Evolutionary conservation across 1,140 invertebrate genomes (phyloP).

Genomic region (Dinoponera quadriceps): DNA sequence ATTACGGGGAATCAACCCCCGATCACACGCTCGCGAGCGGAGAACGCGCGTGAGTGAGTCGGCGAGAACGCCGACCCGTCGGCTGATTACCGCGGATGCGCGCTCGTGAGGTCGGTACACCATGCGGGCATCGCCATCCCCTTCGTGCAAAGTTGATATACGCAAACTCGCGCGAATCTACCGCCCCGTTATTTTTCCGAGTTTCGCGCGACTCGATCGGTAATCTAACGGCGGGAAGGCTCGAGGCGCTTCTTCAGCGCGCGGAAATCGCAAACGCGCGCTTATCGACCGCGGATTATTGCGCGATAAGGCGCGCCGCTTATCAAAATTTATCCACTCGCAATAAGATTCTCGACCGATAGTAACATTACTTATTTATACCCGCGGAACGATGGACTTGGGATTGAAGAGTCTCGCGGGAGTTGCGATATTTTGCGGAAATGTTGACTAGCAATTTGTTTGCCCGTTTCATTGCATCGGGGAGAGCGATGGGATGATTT

Average conservation of each 20-base stretch:
- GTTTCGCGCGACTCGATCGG: background rate
- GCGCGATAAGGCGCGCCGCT: background rate
- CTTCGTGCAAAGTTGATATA: too few species aligned
- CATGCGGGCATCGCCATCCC: too few species aligned
- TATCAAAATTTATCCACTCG: conserved; percentile 20
- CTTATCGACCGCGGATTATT: conserved; percentile 20
- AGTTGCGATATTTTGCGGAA: background rate
- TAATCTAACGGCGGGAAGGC: too few species aligned
- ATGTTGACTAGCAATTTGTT: background rate
- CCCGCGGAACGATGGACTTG: background rate
- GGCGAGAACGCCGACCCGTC: too few species aligned
- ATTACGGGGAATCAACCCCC: conserved; percentile 28
- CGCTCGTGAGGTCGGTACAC: too few species aligned
- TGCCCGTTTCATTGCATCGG: background rate
- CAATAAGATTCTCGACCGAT: conserved; percentile 40
- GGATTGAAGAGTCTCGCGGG: background rate
- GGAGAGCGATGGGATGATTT: background rate
- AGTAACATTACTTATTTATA: conserved; percentile 30
- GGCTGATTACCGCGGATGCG: too few species aligned
- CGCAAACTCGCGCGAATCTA: too few species aligned
- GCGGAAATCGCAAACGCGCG: conserved; percentile 11
- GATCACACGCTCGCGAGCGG: too few species aligned
- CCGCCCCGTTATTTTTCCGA: too few species aligned
- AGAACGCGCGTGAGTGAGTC: too few species aligned
- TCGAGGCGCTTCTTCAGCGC: conserved; percentile 4